These are phyloP conservation scores for Lemur catta DNA, from an alignment of 2,797 vertebrate genomes.

Conservation along the genomic window DNA sequence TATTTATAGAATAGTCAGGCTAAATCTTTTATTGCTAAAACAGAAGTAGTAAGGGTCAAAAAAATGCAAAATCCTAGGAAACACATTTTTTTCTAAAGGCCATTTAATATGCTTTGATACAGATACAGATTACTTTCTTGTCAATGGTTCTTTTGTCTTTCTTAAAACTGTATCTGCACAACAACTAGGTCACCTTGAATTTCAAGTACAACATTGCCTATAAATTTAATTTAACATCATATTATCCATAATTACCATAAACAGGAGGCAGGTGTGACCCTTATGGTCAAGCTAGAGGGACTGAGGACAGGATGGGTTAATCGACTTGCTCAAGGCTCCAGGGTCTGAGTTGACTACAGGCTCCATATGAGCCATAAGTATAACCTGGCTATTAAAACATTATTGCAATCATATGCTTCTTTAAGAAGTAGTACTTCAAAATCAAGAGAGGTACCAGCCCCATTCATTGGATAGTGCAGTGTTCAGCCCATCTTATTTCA, in stretches of 20 bases:
- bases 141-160: slow-evolving; percentile 71
- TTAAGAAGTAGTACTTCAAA: not conserved
- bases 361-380: not conserved
- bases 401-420: slow-evolving; percentile 47
- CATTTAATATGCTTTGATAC: slow-evolving; percentile 33
- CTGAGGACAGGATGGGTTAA: slow-evolving; percentile 26
- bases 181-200: slow-evolving; percentile 65
- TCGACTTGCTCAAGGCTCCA: not conserved
- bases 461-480: not conserved
- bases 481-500: not conserved
- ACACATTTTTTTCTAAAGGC: not conserved
- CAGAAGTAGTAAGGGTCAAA: slow-evolving; percentile 45
- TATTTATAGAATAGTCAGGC: slow-evolving; percentile 51
- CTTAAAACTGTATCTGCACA: slow-evolving; percentile 61
- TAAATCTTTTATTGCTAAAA: slow-evolving; percentile 57
- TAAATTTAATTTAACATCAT: slow-evolving; percentile 75
- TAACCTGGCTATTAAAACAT: slow-evolving; percentile 58
- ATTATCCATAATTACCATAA: slow-evolving; percentile 67
- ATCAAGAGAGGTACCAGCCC: not conserved
- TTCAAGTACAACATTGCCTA: slow-evolving; percentile 66
- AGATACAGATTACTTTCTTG: slow-evolving; percentile 52
- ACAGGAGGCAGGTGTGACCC: slow-evolving; percentile 75
- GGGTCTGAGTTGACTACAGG: not conserved
- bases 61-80: slow-evolving; percentile 43
- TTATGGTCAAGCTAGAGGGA: slow-evolving; percentile 19